A percentile compares a stretch with the other conserved stretches of the same genome.
Conservation (phyloP, 2,113 vertebrate species). For the Fulmarus glacialis region DNA sequence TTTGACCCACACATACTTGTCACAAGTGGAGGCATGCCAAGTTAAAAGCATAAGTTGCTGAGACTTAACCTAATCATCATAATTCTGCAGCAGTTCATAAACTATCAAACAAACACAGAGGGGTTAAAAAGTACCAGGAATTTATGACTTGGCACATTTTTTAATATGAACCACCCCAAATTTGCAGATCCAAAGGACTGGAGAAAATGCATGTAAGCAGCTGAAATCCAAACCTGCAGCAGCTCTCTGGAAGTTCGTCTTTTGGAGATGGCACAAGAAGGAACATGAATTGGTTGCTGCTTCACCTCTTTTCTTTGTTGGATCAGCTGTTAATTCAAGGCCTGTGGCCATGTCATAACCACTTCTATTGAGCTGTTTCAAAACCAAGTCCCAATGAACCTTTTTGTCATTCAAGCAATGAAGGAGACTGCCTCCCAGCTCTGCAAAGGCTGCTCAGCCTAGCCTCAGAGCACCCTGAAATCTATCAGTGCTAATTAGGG, state of each 20-base stretch:
- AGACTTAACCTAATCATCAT: slow-evolving; percentile 2
- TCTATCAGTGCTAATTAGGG: slow-evolving; percentile 61
- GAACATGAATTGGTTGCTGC: slow-evolving; percentile 4
- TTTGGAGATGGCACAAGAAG: neutral
- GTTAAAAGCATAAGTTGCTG: neutral
- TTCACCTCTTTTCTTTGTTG: slow-evolving; percentile 37
- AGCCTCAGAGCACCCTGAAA: slow-evolving; percentile 54
- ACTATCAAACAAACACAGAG: neutral
- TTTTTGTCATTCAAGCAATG: slow-evolving; percentile 58
- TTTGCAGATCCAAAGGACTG: neutral
- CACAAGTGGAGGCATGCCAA: neutral
- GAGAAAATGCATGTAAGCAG: neutral
- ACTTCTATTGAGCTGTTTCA: slow-evolving; percentile 44
- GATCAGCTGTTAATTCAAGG: slow-evolving; percentile 53
- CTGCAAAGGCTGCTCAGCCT: slow-evolving; percentile 13
- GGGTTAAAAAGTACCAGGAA: neutral
- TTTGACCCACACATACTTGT: neutral
- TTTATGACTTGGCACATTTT: neutral
- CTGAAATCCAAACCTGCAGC: neutral
- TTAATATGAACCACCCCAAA: neutral
- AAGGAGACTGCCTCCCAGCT: slow-evolving; percentile 34
- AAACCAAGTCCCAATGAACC: neutral
- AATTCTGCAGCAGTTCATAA: slow-evolving; percentile 9
- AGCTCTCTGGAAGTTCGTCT: neutral
- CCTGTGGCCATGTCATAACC: slow-evolving; percentile 49